Percentiles rank a stretch among this genome's conserved stretches.
Conservation (phyloP, 2,113 vertebrate genomes). For the Neoarius graeffei region DNA sequence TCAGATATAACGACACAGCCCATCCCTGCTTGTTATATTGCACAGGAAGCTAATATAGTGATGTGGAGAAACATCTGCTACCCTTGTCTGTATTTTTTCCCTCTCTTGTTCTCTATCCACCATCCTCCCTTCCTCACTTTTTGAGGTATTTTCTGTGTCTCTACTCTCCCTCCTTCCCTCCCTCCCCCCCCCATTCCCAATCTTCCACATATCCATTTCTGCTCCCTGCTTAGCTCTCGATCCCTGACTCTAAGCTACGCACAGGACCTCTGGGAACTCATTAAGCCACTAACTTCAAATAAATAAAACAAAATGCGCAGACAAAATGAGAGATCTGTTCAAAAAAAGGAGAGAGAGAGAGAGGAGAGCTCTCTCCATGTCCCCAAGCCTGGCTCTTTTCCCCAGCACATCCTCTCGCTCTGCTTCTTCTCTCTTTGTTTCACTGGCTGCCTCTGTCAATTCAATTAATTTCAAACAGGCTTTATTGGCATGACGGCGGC, state of each 20-base stretch:
- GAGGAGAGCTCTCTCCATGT: slow-evolving; percentile 58
- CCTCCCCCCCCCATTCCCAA: background rate
- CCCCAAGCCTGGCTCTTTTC: slow-evolving; percentile 61
- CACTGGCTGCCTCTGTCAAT: slow-evolving; percentile 66
- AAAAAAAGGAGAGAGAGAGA: slow-evolving; percentile 57
- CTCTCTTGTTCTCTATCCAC: background rate
- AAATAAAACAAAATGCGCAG: slow-evolving; percentile 75
- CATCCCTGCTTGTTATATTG: slow-evolving; percentile 17
- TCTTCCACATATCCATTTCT: slow-evolving; percentile 43
- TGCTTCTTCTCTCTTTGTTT: slow-evolving; percentile 61
- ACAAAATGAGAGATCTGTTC: slow-evolving; percentile 70
- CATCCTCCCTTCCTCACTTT: background rate
- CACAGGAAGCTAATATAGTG: slow-evolving; percentile 10
- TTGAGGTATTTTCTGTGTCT: background rate
- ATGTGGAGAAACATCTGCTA: slow-evolving; percentile 3
- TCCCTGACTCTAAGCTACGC: slow-evolving; percentile 57
- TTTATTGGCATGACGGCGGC: slow-evolving; percentile 69
- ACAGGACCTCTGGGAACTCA: slow-evolving; percentile 77
- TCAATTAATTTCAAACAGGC: slow-evolving; percentile 72
- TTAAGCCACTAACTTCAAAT: slow-evolving; percentile 79
- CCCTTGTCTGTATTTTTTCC: background rate
- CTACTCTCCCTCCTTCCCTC: too few species aligned
- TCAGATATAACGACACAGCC: background rate
- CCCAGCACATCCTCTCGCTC: slow-evolving; percentile 37
- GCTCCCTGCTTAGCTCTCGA: slow-evolving; percentile 48